These are phyloP conservation scores for Pomacea canaliculata DNA, from an alignment of 2,888 invertebrate species.

Conservation along the genomic window DNA sequence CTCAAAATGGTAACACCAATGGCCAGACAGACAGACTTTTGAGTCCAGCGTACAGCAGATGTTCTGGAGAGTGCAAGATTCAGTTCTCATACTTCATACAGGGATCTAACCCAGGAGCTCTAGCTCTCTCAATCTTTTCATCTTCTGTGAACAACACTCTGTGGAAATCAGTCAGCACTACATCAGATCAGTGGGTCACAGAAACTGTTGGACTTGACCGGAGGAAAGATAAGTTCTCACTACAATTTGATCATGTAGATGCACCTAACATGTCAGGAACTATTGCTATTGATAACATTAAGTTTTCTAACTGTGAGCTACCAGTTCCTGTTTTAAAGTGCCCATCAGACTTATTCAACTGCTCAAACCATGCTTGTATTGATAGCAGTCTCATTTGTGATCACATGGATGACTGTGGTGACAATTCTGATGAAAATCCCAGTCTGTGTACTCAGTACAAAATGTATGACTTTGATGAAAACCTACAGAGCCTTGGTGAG, in stretches of 20 bases:
- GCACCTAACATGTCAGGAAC: constrained; percentile 48
- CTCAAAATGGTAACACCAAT: constrained; percentile 37
- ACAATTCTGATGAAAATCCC: constrained; percentile 57
- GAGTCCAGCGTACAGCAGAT: constrained; percentile 46
- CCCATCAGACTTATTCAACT: constrained; percentile 42
- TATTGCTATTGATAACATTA: constrained; percentile 63
- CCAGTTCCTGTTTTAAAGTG: constrained; percentile 43
- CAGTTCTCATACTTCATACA: constrained; percentile 57
- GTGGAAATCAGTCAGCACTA: constrained; percentile 24
- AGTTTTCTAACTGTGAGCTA: constrained; percentile 47
- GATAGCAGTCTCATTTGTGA: constrained; percentile 50
- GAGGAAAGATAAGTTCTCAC: constrained; percentile 43
- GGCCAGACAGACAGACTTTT: constrained; percentile 43
- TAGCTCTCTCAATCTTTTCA: constrained; percentile 44
- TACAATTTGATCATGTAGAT: constrained; percentile 42
- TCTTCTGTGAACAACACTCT: constrained; percentile 7
- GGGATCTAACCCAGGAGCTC: constrained; percentile 42
- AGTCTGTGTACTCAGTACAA: constrained; percentile 43
- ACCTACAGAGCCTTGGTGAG: constrained; percentile 36
- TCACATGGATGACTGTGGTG: constrained; percentile 64
- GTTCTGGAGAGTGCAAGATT: constrained; percentile 53
- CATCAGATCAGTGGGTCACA: constrained; percentile 47
- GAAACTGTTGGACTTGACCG: constrained; percentile 56
- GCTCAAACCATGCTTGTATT: constrained; percentile 59
- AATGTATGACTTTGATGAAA: constrained; percentile 52